Evolutionary conservation across 2,113 vertebrate species (phyloP), one percentile per base, ranked within the genome.

Genomic region (Osmerus eperlanus): DNA sequence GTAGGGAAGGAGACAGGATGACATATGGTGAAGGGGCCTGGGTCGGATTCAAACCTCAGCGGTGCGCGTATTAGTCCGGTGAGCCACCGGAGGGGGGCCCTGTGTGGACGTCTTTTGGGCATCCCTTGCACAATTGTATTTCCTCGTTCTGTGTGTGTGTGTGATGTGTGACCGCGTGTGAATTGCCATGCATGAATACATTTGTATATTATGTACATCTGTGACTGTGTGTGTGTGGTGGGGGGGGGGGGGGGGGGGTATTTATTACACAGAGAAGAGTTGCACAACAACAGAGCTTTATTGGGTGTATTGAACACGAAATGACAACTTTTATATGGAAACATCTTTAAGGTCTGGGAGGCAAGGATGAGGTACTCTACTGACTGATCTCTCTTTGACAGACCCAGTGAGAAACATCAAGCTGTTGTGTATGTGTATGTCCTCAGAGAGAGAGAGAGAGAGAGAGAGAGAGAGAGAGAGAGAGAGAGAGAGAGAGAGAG

Each of bases 331-430:
- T 63, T 25, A 32, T 63, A 32, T 63, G 61, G 16, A 62, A 63
- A 63, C 61, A 63, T 63, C 61, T 32, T 23, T 18, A n/a, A 63
- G 15, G 13, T 62, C 60, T 25, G 60, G 23, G 59, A 61, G 59
- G 4, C 19, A 13, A 61, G 13, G 23, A 23, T 23, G 59, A 61
- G 59, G 13, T 60, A 7, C 19, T 2, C 3, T 28, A 55, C 59
- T 28, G 59, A 12, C 19, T 25, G 59, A 4, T 9, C 54, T 55
- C 54, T 55, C 14, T 55, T n/a, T 16, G 23, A 23, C 23, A 23
- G 54, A 55, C 54, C 54, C 14, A 54, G 11, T 54, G 12, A 16
- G 54, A 16, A 21, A 25, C 11, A 4, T 5, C 21, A 13, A 61
- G 59, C 3, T 9, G 12, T 2, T 15, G 59, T 21, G 59, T 25